These are phyloP conservation scores for Microplitis manilae DNA, from an alignment of 2,888 invertebrate species.

Conservation along the genomic window DNA sequence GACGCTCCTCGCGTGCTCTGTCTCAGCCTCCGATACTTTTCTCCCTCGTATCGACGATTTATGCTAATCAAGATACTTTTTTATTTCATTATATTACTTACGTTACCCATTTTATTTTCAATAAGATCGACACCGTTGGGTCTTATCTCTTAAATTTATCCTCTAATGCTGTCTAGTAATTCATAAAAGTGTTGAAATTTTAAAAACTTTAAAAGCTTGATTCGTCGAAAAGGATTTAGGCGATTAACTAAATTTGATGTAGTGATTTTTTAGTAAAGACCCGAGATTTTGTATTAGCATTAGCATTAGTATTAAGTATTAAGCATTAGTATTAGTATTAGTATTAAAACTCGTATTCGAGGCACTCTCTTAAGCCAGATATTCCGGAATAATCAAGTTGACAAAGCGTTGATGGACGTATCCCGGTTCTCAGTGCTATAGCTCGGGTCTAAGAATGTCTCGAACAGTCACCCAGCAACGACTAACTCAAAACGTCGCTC, in stretches of 20 bases:
- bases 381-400: conserved; percentile 19
- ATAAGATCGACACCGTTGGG: neutral
- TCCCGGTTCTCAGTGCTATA: neutral
- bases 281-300: too few species aligned
- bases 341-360: neutral
- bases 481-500: neutral
- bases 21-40: conserved; percentile 8
- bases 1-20: conserved; percentile 33
- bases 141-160: neutral
- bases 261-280: too few species aligned
- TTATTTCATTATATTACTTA: conserved; percentile 7
- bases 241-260: too few species aligned
- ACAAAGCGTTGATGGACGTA: conserved; percentile 47
- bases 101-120: neutral
- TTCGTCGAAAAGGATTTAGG: neutral
- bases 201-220: neutral
- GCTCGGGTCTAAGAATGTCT: neutral
- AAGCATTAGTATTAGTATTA: too few species aligned
- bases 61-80: conserved; percentile 17
- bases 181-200: conserved; percentile 1
- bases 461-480: neutral
- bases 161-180: neutral
- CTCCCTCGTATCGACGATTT: conserved; percentile 14
- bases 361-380: conserved; percentile 1
- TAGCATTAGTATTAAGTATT: too few species aligned